phyloP scores from a whole-genome alignment of 1,140 invertebrate genomes.

The Drosophila jambulina region DNA sequence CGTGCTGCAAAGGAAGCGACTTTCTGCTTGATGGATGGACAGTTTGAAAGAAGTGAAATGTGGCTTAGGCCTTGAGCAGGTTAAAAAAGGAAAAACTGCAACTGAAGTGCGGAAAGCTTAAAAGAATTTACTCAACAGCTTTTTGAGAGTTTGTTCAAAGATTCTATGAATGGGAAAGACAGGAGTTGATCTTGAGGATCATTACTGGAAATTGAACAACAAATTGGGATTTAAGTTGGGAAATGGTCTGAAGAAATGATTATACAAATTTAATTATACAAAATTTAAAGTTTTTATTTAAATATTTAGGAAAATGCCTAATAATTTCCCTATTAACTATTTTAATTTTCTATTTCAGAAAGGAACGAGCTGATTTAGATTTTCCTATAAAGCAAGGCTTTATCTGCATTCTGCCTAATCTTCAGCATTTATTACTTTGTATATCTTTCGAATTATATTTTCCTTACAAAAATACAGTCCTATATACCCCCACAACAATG shows the following conservation, averaged over 20 bases:
- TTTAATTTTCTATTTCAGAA: too few species aligned
- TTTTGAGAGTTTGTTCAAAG: not conserved
- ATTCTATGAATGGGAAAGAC: not conserved
- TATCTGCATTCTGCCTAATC: too few species aligned
- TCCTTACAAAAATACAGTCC: not conserved
- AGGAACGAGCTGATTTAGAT: too few species aligned
- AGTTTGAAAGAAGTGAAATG: conserved; percentile 54
- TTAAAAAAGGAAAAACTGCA: not conserved
- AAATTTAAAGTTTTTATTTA: too few species aligned
- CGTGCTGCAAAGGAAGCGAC: conserved; percentile 21
- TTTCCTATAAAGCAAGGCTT: too few species aligned
- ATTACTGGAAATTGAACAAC: not conserved
- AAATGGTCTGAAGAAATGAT: not conserved
- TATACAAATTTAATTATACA: too few species aligned
- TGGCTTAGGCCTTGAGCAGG: conserved; percentile 53
- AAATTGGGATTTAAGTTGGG: not conserved
- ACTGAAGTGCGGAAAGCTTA: conserved; percentile 24
- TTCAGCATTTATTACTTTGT: not conserved
- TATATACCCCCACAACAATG: not conserved
- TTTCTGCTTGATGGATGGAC: conserved; percentile 64
- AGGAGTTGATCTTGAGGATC: conserved; percentile 14
- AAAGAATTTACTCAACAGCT: conserved; percentile 24
- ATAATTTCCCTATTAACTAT: too few species aligned
- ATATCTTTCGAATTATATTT: not conserved
- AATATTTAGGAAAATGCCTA: too few species aligned